A percentile compares a stretch with the other conserved stretches of the same genome.
Conservation (phyloP, 2,888 invertebrate genomes). For the Heterodera filipjevi region DNA sequence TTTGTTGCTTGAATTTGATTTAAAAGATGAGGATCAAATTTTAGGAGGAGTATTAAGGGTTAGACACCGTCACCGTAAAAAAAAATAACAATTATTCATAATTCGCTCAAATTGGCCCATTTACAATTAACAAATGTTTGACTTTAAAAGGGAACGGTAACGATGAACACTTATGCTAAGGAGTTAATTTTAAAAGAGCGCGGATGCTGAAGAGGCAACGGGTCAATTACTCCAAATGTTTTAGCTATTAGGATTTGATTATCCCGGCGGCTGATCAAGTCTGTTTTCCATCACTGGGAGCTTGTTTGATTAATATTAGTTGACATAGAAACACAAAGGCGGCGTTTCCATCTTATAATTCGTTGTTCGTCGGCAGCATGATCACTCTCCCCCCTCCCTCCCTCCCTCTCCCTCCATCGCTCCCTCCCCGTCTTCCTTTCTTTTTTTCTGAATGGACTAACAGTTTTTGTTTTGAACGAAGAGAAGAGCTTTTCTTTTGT, state of each 20-base stretch:
- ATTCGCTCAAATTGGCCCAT: too few species aligned
- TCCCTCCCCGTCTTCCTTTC: not conserved
- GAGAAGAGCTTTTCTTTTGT: not conserved
- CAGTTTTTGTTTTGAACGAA: not conserved
- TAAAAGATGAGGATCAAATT: not conserved
- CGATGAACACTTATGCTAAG: too few species aligned
- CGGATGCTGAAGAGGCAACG: too few species aligned
- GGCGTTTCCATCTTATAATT: constrained; percentile 10
- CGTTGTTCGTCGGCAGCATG: not conserved
- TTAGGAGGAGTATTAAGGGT: too few species aligned
- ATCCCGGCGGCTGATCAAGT: not conserved
- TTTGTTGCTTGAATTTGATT: too few species aligned
- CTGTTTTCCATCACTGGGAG: not conserved
- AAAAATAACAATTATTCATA: too few species aligned
- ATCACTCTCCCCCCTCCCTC: not conserved
- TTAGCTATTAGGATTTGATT: not conserved
- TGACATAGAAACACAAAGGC: constrained; percentile 14
- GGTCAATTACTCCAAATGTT: too few species aligned
- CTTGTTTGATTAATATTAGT: constrained; percentile 12
- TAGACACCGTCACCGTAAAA: too few species aligned
- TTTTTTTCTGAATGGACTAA: not conserved
- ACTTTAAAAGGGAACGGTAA: too few species aligned
- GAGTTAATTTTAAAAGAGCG: too few species aligned
- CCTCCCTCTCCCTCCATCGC: not conserved
- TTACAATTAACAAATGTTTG: too few species aligned